Base-by-base conservation (phyloP, 2,797 vertebrate genomes). In the Siniperca scherzeri region DNA sequence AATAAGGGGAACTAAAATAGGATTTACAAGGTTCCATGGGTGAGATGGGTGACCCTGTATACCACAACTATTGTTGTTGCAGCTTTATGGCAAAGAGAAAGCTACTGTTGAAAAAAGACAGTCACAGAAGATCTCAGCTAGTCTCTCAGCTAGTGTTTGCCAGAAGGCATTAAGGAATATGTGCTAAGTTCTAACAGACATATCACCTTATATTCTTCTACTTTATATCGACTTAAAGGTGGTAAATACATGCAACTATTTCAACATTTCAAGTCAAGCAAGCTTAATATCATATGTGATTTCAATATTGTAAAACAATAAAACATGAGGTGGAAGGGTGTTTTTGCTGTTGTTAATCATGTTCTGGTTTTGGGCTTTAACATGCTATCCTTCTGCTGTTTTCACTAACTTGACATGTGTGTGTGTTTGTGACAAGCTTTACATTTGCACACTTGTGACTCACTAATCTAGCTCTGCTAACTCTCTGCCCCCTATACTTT, bases 391-490 rank as follows among this genome's bases (percentile, higher is more conserved):
- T 67, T 70, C 64, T 25, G 16, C 70, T 56, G 17, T 82, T 80
- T 74, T 70, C n/a, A 90, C 83, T 84, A 89, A 78, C 87, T 52
- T 80, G 61, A 66, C 40, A 1, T 42, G 11, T 80, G 40, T 46
- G 9, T 30, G 52, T 33, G 9, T 75, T 4, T 83, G 66, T 83
- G 40, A 74, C 30, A 16, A 30, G 68, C 85, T 87, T 66, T 59
- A 77, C 70, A 62, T 73, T 61, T 78, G 46, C 76, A 64, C 75
- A 76, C 67, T 66, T 74, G 56, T 77, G 40, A 53, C 77, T 48
- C 70, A 83, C 89, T 90, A 90, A 91, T 80, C 69, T 56, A 60
- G 73, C 92, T 88, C 92, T 90, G 97, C 96, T 98, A 98, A 97
- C 78, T 77, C 77, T 92, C 65, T 93, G 85, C 87, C 83, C 77